A percentile compares a stretch with the other conserved stretches of the same genome.
Evolutionary conservation across 2,888 invertebrate species (phyloP).

Genomic region (Chymomyza caudatula): DNA sequence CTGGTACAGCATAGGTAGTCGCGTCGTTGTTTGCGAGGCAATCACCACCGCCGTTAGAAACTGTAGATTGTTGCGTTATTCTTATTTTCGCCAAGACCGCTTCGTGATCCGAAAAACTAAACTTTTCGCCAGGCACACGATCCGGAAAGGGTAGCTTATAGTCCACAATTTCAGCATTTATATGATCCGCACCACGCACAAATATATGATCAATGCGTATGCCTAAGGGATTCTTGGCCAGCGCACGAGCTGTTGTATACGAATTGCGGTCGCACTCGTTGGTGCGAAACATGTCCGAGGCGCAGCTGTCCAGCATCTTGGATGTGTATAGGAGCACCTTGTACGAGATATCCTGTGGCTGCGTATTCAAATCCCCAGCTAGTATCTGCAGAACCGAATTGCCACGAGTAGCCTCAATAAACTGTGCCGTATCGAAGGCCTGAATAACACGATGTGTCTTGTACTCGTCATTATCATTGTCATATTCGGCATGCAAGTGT

Average conservation of each 20-base stretch:
- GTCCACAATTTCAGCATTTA: conserved; percentile 79
- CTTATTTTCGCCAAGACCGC: conserved; percentile 83
- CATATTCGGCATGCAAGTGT: conserved; percentile 97
- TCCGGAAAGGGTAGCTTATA: conserved; percentile 86
- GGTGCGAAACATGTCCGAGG: conserved; percentile 81
- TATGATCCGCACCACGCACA: conserved; percentile 76
- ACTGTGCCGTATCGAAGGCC: conserved; percentile 96
- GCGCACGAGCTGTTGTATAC: conserved; percentile 83
- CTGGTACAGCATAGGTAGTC: not conserved
- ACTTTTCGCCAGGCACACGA: conserved; percentile 84
- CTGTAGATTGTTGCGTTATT: conserved; percentile 27
- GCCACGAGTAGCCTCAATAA: conserved; percentile 90
- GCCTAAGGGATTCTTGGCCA: conserved; percentile 82
- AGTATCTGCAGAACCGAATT: conserved; percentile 90
- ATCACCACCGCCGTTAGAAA: not conserved
- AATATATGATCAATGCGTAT: conserved; percentile 96
- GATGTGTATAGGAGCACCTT: conserved; percentile 81
- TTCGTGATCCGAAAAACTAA: conserved; percentile 95
- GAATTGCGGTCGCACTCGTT: conserved; percentile 89
- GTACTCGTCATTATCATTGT: conserved; percentile 90
- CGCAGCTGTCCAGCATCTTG: conserved; percentile 80
- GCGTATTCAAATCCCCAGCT: conserved; percentile 96
- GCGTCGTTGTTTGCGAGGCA: conserved; percentile 13
- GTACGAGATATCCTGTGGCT: conserved; percentile 90
- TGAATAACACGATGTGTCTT: conserved; percentile 94